These are phyloP conservation scores for Notothenia rossii DNA, from an alignment of 2,113 vertebrate genomes.

Conservation along the genomic window DNA sequence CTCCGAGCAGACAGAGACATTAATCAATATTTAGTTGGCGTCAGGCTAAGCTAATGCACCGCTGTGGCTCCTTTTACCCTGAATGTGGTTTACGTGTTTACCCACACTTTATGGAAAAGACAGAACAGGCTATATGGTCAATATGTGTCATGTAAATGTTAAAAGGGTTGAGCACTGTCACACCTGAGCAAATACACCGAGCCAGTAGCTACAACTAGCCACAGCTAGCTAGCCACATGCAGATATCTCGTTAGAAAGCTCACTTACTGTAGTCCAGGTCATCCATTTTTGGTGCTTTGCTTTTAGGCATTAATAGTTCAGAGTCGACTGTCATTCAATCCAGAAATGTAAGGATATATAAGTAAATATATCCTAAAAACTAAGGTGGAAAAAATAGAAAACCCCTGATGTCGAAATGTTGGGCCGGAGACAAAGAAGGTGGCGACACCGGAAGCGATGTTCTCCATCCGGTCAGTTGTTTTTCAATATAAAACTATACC, in stretches of 20 bases:
- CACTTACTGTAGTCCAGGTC: constrained; percentile 89
- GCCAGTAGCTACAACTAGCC: constrained; percentile 47
- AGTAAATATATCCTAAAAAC: constrained; percentile 82
- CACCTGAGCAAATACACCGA: constrained; percentile 37
- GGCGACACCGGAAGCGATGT: constrained; percentile 77
- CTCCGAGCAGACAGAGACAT: constrained; percentile 4
- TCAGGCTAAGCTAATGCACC: constrained; percentile 4
- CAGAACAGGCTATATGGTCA: rapidly evolving
- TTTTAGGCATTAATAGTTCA: constrained; percentile 89
- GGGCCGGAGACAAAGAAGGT: constrained; percentile 85
- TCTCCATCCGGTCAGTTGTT: constrained; percentile 66
- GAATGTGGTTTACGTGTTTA: background rate
- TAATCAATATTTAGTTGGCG: constrained; percentile 48
- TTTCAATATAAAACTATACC: constrained; percentile 45
- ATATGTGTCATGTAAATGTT: background rate
- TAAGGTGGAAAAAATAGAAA: constrained; percentile 68
- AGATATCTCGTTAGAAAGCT: constrained; percentile 26
- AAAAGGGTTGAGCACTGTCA: background rate
- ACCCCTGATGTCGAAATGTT: constrained; percentile 63
- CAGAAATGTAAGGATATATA: constrained; percentile 82
- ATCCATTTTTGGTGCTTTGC: constrained; percentile 89
- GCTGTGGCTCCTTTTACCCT: background rate
- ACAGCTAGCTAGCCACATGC: constrained; percentile 50
- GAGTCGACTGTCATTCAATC: constrained; percentile 88
- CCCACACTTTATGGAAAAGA: background rate